Conservation (phyloP, 2,113 vertebrate genomes). For the Malurus alboscapulatus region DNA sequence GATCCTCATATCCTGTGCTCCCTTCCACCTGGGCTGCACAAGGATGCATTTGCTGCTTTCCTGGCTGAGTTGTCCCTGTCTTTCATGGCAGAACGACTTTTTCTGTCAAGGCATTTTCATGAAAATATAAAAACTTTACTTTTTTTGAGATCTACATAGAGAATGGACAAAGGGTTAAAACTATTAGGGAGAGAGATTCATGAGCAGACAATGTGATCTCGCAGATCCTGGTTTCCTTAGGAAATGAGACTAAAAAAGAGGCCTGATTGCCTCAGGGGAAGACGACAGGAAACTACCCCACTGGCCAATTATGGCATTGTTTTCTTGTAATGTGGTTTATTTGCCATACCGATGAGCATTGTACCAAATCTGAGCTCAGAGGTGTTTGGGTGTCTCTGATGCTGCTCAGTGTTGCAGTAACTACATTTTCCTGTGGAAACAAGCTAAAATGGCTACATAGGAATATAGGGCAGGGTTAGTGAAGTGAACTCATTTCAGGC, state of each 20-base stretch:
- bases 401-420: background rate
- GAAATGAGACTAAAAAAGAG: slow-evolving; percentile 52
- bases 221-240: slow-evolving; percentile 57
- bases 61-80: background rate
- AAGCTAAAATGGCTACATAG: background rate
- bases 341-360: background rate
- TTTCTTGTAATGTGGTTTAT: slow-evolving; percentile 43
- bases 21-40: background rate
- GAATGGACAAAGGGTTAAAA: slow-evolving; percentile 52
- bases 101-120: background rate
- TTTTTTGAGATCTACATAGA: background rate
- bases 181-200: background rate
- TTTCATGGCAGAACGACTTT: background rate
- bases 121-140: background rate
- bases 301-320: slow-evolving; percentile 58
- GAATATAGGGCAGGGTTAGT: background rate
- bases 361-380: background rate
- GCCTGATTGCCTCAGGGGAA: slow-evolving; percentile 53
- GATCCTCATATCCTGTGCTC: background rate
- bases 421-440: background rate
- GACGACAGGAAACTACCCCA: slow-evolving; percentile 58
- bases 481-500: background rate
- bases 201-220: slow-evolving; percentile 47
- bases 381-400: background rate
- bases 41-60: background rate